A percentile compares a stretch with the other conserved stretches of the same genome.
Conservation (phyloP, 2,888 invertebrate species). For the Subacronicta megacephala region DNA sequence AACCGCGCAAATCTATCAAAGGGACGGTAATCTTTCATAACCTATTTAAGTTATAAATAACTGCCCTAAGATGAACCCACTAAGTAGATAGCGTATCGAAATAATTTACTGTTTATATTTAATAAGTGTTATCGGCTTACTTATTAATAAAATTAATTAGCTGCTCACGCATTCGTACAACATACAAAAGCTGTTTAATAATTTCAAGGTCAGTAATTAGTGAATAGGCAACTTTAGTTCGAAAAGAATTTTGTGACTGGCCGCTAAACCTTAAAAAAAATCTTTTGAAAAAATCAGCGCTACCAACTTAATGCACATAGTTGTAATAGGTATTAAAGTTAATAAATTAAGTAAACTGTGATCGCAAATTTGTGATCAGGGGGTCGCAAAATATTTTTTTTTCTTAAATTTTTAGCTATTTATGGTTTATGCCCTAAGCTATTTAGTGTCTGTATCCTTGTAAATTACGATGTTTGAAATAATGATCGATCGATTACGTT, state of each 20-base stretch:
- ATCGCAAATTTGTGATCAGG: conserved; percentile 5
- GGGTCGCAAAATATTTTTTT: too few relatives aligned
- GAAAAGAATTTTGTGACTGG: neutral
- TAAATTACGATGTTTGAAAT: conserved; percentile 4
- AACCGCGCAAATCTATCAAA: conserved; percentile 35
- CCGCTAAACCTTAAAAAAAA: neutral
- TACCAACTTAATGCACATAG: too few relatives aligned
- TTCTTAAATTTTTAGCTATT: too few relatives aligned
- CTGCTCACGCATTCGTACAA: conserved; percentile 10
- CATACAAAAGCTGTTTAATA: neutral
- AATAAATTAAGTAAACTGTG: neutral
- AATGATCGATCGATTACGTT: conserved; percentile 21
- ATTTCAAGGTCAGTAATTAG: conserved; percentile 14
- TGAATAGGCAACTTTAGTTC: conserved; percentile 12
- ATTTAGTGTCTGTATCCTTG: neutral
- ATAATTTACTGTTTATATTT: conserved; percentile 21
- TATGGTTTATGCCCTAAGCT: neutral
- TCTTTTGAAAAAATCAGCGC: too few relatives aligned
- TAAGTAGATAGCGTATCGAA: conserved; percentile 10
- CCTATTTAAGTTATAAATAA: conserved; percentile 32
- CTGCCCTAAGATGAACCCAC: conserved; percentile 25
- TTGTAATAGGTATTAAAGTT: too few relatives aligned
- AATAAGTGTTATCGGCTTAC: conserved; percentile 7
- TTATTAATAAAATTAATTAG: conserved; percentile 39
- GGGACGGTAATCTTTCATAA: conserved; percentile 10